Conservation (phyloP, 2,113 vertebrate genomes). For the Odobenus rosmarus region DNA sequence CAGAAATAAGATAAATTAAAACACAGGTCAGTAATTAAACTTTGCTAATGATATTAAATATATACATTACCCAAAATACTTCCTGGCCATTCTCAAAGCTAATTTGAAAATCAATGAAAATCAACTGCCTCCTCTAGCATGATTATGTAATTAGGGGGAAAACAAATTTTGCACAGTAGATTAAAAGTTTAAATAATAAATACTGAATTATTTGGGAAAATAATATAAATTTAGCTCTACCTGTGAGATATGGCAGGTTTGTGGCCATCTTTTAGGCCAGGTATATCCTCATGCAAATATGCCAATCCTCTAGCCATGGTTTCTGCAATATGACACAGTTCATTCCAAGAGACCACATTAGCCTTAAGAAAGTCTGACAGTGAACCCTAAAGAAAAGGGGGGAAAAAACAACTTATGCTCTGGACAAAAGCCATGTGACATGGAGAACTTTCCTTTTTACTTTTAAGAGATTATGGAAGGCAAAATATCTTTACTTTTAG, state of each 20-base stretch:
- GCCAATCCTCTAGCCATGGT: constrained; percentile 95
- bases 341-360: constrained; percentile 97
- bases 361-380: constrained; percentile 98
- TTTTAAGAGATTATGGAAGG: constrained; percentile 17
- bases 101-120: constrained; percentile 63
- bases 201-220: constrained; percentile 43
- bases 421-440: constrained; percentile 52
- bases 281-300: constrained; percentile 98
- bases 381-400: constrained; percentile 89
- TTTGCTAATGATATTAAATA: constrained; percentile 52
- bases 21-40: constrained; percentile 1
- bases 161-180: not conserved
- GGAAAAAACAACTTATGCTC: constrained; percentile 35
- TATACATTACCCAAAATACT: constrained; percentile 47
- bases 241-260: constrained; percentile 98
- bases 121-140: not conserved
- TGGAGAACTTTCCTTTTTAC: constrained; percentile 46
- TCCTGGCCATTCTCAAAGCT: constrained; percentile 16
- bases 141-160: not conserved
- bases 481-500: not conserved
- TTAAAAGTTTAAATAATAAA: constrained; percentile 48
- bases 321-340: constrained; percentile 96
- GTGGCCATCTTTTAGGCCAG: constrained; percentile 96
- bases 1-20: constrained; percentile 55
- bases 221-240: constrained; percentile 81